Conservation (phyloP, 2,113 vertebrate species). For the Lamprotornis superbus region DNA sequence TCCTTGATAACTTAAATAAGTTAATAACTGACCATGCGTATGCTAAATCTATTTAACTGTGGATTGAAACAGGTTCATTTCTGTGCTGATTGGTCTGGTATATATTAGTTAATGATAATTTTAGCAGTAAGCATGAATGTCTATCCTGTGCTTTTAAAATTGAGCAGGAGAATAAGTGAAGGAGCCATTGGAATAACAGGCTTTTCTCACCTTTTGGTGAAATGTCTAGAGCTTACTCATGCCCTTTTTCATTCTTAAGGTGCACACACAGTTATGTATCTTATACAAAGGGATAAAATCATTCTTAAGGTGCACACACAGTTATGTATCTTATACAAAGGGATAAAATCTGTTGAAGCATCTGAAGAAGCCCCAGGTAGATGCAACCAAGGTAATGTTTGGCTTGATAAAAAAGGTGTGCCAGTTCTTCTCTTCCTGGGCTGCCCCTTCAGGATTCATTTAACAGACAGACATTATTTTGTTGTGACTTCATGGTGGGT, state of each 20-base stretch:
- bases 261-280: neutral
- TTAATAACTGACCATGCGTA: rapidly evolving
- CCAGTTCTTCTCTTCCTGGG: neutral
- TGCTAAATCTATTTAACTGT: neutral
- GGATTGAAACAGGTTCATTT: neutral
- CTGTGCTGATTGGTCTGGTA: neutral
- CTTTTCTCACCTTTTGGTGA: neutral
- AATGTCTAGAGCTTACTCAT: neutral
- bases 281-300: neutral
- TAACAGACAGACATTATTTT: neutral
- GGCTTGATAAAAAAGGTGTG: neutral
- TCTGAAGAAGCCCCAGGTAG: neutral
- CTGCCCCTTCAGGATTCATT: neutral
- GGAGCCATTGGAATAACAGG: neutral
- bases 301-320: neutral
- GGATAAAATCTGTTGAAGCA: neutral
- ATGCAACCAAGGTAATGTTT: neutral
- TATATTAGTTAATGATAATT: neutral
- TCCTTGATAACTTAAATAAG: neutral
- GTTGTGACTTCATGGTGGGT: neutral
- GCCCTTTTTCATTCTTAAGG: neutral
- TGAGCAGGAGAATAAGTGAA: neutral
- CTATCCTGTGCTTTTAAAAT: neutral
- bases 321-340: neutral
- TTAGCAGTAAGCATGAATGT: neutral